Evolutionary conservation across 2,888 invertebrate species (phyloP).

Genomic region (Mallateleia sp.): DNA sequence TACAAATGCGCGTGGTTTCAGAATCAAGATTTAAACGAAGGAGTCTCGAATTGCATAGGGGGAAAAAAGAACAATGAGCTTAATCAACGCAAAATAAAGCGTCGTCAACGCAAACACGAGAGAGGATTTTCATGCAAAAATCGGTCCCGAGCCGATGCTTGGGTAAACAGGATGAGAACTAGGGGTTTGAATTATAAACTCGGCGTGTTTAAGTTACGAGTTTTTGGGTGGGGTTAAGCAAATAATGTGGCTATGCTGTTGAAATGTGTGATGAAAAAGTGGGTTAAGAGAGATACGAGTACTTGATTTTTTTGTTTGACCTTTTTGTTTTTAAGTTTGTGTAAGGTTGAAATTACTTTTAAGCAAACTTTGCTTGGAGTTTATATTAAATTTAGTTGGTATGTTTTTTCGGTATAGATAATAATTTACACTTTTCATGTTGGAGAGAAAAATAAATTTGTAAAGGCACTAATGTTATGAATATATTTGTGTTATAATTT

Average conservation of each 20-base stretch:
- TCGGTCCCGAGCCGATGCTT: not conserved
- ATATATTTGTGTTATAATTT: no score
- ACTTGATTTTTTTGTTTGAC: no score
- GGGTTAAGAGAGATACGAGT: no score
- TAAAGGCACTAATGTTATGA: no score
- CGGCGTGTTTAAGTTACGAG: not conserved
- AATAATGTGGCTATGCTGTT: not conserved
- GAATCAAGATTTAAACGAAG: slow-evolving; percentile 63
- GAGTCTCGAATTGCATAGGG: slow-evolving; percentile 42
- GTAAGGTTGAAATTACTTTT: no score
- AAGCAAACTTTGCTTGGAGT: no score
- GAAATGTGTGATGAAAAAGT: not conserved
- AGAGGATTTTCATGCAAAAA: not conserved
- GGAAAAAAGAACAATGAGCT: slow-evolving; percentile 43
- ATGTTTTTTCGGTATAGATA: no score
- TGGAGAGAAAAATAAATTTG: no score
- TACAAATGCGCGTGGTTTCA: slow-evolving; percentile 67
- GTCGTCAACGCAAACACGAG: not conserved
- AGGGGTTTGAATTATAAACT: slow-evolving; percentile 13
- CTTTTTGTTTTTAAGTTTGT: no score
- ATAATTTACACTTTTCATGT: no score
- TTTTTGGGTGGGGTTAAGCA: not conserved
- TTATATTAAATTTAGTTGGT: no score
- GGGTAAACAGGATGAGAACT: not conserved
- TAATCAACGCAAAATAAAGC: slow-evolving; percentile 46